Evolutionary conservation across 2,888 invertebrate species (phyloP).

Genomic region (Hypselothyrea guttata): DNA sequence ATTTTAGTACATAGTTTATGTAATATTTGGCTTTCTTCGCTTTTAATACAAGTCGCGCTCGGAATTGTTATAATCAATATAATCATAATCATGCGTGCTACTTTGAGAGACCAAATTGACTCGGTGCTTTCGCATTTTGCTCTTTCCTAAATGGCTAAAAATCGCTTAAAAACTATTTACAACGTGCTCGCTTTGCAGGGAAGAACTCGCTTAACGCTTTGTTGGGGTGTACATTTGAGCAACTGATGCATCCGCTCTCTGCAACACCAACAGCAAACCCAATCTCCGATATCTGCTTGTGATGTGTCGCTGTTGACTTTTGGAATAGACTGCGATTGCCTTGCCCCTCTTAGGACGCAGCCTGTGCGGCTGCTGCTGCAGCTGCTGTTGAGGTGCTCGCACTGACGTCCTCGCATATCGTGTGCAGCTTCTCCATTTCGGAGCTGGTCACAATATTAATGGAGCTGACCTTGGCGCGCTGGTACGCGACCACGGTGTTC

Average conservation of each 20-base stretch:
- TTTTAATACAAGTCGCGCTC: constrained; percentile 59
- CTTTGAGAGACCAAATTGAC: constrained; percentile 70
- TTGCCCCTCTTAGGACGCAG: constrained; percentile 39
- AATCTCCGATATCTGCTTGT: constrained; percentile 24
- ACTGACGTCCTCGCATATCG: constrained; percentile 81
- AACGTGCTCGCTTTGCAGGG: constrained; percentile 40
- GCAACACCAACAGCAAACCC: constrained; percentile 31
- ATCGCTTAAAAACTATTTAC: constrained; percentile 60
- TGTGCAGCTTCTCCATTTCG: constrained; percentile 81
- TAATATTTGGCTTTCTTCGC: constrained; percentile 64
- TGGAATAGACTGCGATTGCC: constrained; percentile 18
- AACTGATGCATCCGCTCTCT: constrained; percentile 52
- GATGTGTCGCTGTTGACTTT: constrained; percentile 14
- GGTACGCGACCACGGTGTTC: constrained; percentile 94
- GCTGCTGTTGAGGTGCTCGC: constrained; percentile 54
- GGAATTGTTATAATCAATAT: constrained; percentile 47
- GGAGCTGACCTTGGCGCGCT: constrained; percentile 93
- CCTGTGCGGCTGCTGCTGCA: constrained; percentile 31
- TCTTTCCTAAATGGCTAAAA: constrained; percentile 39
- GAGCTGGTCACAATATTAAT: constrained; percentile 87
- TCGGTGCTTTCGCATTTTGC: constrained; percentile 54
- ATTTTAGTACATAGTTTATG: constrained; percentile 43
- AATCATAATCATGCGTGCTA: constrained; percentile 50
- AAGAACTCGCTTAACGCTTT: constrained; percentile 26
- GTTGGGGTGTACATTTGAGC: constrained; percentile 58